Conservation (phyloP, 2,113 vertebrate species). For the Corydoras sp. region DNA sequence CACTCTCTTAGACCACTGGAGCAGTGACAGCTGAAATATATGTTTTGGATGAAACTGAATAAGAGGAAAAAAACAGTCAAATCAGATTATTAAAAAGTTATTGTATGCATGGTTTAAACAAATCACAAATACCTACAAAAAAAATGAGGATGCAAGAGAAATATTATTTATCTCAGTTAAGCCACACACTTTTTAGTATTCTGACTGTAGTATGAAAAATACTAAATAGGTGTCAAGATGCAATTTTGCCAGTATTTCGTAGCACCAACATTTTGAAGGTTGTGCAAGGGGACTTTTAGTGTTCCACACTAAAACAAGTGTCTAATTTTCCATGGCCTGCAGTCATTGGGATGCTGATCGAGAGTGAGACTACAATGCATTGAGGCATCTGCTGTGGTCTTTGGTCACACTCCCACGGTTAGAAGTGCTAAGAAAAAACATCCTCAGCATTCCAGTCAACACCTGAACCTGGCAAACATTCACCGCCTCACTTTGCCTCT, state of each 20-base stretch:
- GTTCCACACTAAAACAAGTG: neutral
- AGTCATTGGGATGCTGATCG: conserved; percentile 24
- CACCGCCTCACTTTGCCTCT: conserved; percentile 15
- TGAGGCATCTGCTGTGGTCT: conserved; percentile 39
- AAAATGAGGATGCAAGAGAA: too few species aligned
- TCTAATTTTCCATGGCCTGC: neutral
- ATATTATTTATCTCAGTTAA: too few species aligned
- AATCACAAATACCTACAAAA: neutral
- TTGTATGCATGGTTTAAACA: neutral
- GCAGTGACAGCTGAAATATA: too few species aligned
- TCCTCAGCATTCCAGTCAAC: conserved; percentile 44
- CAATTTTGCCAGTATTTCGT: too few species aligned
- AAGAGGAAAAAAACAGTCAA: too few species aligned
- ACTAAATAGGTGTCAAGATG: too few species aligned
- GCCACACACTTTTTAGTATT: too few species aligned
- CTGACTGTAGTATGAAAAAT: too few species aligned
- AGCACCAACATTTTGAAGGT: conserved; percentile 12
- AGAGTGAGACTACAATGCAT: conserved; percentile 42
- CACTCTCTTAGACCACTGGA: too few species aligned
- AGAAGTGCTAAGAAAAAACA: conserved; percentile 48
- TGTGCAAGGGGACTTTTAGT: conserved; percentile 7
- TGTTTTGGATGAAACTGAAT: too few species aligned
- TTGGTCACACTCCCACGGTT: conserved; percentile 42
- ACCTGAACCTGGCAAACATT: conserved; percentile 45
- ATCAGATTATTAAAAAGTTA: too few species aligned